Evolutionary conservation across 2,113 vertebrate genomes (phyloP), one percentile per base, ranked within the genome.

Genomic region (Anthoscopus minutus): DNA sequence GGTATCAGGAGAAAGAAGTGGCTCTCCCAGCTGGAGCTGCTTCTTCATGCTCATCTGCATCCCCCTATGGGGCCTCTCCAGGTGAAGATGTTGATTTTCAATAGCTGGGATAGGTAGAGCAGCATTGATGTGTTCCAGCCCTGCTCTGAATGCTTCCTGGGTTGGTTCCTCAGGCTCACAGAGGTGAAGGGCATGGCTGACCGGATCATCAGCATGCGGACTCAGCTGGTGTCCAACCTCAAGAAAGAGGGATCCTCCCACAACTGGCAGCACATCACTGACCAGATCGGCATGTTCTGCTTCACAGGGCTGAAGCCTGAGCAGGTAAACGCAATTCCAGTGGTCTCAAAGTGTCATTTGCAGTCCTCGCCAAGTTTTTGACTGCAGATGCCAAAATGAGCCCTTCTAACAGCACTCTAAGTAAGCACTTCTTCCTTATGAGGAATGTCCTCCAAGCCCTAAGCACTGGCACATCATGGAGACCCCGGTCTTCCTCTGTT

Each of bases 221-320:
- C 98, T 50, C 98, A 99, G 96, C 98, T 99, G 82, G 99, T 98
- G 81, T 98, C 98, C 18, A 99, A 99, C 95, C 98, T 99, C 96
- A 99, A 99, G 95, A 99, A 99, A 69, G 98, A 99, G 27, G 99
- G 99, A 15, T 99, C 99, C 71, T 96, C 98, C 72, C 98, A 97
- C 92, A 99, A 98, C 97, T 99, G 99, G 99, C 98, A 99, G 94
- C 99, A 99, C 71, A 99, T 99, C 96, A 99, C 95, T 2, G 99
- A 99, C 97, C 99, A 99, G 97, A 99, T 99, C 0, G 99, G 99
- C 96, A 99, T 99, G 99, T 99, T 99, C 93, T 99, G 99, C 97
- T 99, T 99, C 97, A 99, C 99, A 0, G 99, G 99, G 62, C 98
- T 99, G 44, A 99, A 99, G 90, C 98, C 99, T 1, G 99, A 99